Conservation (phyloP, 2,113 vertebrate species). For the Pygoscelis antarcticus region DNA sequence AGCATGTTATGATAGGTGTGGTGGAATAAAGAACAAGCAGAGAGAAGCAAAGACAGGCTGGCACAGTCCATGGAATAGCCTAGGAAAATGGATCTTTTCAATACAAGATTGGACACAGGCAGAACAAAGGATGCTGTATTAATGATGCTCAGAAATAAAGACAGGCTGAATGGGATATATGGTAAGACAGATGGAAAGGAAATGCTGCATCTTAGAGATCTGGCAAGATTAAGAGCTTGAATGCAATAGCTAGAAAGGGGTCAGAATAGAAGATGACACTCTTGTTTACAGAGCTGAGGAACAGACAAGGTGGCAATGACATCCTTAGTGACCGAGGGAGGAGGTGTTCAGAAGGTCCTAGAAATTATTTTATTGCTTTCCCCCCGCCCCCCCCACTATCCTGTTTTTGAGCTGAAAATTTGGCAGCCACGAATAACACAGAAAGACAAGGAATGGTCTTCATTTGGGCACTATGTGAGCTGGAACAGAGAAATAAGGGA, state of each 20-base stretch:
- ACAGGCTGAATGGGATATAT: not conserved
- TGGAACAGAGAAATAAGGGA: not conserved
- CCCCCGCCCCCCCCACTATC: no score
- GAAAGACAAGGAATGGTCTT: not conserved
- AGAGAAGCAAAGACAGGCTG: not conserved
- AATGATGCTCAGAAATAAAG: not conserved
- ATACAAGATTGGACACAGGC: not conserved
- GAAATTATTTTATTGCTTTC: not conserved
- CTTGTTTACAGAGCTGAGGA: not conserved
- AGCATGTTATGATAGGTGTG: not conserved
- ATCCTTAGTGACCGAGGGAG: not conserved
- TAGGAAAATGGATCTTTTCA: not conserved
- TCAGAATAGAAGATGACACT: not conserved
- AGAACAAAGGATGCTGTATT: not conserved
- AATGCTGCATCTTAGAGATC: not conserved
- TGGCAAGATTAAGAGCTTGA: not conserved
- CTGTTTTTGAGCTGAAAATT: not conserved
- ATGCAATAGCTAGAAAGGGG: not conserved
- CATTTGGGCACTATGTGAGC: rapidly evolving
- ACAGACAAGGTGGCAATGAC: not conserved
- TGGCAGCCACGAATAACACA: not conserved
- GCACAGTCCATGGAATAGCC: not conserved
- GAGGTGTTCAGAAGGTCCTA: not conserved
- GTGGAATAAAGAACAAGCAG: not conserved
- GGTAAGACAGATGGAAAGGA: not conserved